Evolutionary conservation across 2,113 vertebrate species (phyloP), one percentile per base, ranked within the genome.

Genomic region (Cryptotis parvus): DNA sequence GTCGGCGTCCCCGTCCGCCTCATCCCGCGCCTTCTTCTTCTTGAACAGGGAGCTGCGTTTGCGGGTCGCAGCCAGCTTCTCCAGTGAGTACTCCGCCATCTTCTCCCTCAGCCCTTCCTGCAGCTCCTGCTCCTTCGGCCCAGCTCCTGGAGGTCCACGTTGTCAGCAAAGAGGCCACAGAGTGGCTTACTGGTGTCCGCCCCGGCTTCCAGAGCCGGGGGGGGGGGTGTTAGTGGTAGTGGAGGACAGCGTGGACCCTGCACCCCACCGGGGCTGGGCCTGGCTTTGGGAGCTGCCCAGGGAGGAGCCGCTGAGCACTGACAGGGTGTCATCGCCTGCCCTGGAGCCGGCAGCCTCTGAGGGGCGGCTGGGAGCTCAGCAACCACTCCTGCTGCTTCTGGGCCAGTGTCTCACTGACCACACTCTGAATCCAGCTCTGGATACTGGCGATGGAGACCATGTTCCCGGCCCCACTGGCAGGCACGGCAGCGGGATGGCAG

Each of bases 11-110:
- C 96, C 96, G 8, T 97, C 96, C 27, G 14, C 73, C 1, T 24
- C 69, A 0, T n/a, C 93, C 69, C 95, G 86, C 1, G 96, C 95
- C 96, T 99, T 99, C 93, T 99, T 99, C 92, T 99, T 99, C 97
- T 99, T 99, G 97, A 98, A 99, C 65, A 99, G 96, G 22, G 98
- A 98, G 96, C 99, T 99, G 74, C 99, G 99, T 78, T 98, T 99
- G 96, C 99, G 99, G 97, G 99, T 98, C 9, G 98, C 98, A 43
- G 98, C 97, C 90, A 99, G 98, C 96, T 99, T 99, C 97, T 99
- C 99, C 91, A 98, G 95, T 82, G 98, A 98, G 74, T 99, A 99
- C 49, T 97, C 97, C 0, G 98, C 97, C 98, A 99, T 99, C 96
- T 99, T 99, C 92, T 96, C 98, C 94, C 98, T 98, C 97, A 99